Evolutionary conservation across 2,888 invertebrate species (phyloP).

Genomic region (Neuroscelio doddi): DNA sequence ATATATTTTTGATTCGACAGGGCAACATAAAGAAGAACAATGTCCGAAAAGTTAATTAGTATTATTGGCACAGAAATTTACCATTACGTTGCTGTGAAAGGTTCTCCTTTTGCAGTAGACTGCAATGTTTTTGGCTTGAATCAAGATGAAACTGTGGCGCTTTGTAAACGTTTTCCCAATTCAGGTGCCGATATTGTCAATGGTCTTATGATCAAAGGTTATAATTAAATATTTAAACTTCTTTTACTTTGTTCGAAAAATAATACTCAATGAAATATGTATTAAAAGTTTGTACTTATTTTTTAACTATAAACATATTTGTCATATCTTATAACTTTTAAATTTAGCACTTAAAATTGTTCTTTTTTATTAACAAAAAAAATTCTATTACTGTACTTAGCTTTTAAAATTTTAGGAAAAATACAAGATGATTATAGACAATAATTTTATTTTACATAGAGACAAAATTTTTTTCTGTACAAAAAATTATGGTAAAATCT

Average conservation of each 20-base stretch:
- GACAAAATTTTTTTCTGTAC: too few relatives aligned
- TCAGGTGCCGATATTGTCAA: slow-evolving; percentile 79
- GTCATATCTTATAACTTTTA: too few relatives aligned
- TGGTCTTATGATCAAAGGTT: slow-evolving; percentile 80
- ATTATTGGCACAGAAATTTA: slow-evolving; percentile 74
- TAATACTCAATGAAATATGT: too few relatives aligned
- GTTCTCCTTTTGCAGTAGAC: slow-evolving; percentile 83
- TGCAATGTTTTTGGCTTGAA: slow-evolving; percentile 85
- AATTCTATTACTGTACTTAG: neutral
- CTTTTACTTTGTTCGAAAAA: too few relatives aligned
- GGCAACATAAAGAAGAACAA: slow-evolving; percentile 40
- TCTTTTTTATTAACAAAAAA: too few relatives aligned
- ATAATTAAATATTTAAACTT: too few relatives aligned
- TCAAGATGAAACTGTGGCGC: slow-evolving; percentile 79
- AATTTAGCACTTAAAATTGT: too few relatives aligned
- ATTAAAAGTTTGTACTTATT: too few relatives aligned
- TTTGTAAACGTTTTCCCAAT: slow-evolving; percentile 81
- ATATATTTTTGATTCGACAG: slow-evolving; percentile 30
- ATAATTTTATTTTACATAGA: slow-evolving; percentile 21
- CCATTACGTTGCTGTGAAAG: slow-evolving; percentile 86
- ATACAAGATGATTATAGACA: slow-evolving; percentile 13
- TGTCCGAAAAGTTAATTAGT: slow-evolving; percentile 63
- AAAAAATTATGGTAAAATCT: too few relatives aligned
- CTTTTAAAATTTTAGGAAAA: neutral
- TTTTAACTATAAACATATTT: too few relatives aligned